Evolutionary conservation across 2,888 invertebrate species (phyloP), one percentile per base, ranked within the genome.

Genomic region (Piscicola geometra): DNA sequence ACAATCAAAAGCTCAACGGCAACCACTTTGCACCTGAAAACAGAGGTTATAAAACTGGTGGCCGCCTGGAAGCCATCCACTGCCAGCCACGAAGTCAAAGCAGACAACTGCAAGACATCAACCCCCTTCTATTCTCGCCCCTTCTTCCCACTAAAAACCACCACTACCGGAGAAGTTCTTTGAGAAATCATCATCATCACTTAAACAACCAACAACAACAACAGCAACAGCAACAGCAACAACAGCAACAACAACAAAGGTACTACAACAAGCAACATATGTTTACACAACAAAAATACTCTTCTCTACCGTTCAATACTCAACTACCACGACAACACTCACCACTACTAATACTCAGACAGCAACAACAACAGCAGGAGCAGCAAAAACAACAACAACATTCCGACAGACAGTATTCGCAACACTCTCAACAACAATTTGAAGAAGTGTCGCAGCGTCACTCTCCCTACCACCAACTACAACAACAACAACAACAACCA

Each of bases 331-430:
- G 5, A 9, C 68, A 68, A 68, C 68, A 68, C 3, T 32, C 9
- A 68, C 68, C 3, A 50, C 71, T 50, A 21, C 71, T 50, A 1
- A 50, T 50, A 52, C 71, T 1, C 25, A 41, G 52, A 71, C 52
- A 71, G 18, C 71, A 71, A 52, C 71, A 32, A 71, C 71, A 50
- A 12, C 71, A 71, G 28, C 71, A 71, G 30, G 52, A 71, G 30
- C 71, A 52, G 50, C 71, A 71, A 32, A 50, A 50, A 47, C 71
- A 71, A 50, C 52, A 52, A n/a, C 50, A 41, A 33, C 50, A 47
- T 33, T 71, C 52, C 1, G 41, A 50, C 1, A 50, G 41, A 28
- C 71, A 41, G 30, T 50, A 12, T 25, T 52, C 41, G 35, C 71
- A 71, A 71, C 50, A 56, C 21, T 15, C 15, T 2, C 32, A 71